Evolutionary conservation across 2,113 vertebrate genomes (phyloP), one percentile per base, ranked within the genome.

Genomic region (Cisticola juncidis): DNA sequence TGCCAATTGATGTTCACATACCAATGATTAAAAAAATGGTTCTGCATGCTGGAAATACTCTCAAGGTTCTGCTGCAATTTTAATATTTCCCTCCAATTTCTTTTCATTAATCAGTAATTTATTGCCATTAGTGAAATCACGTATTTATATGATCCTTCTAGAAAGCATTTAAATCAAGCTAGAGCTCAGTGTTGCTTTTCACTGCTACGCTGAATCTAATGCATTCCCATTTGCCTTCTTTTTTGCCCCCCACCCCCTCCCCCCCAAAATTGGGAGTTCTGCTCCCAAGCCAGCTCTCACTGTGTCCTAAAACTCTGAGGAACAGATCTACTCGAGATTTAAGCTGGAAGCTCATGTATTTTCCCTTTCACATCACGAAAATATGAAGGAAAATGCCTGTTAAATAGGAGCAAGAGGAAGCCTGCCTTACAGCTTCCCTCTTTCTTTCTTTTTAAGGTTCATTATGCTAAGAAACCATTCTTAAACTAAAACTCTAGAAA

Each of bases 361-460:
- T 91, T 48, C 85, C 80, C 53, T 95, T 97, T 90, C 70, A 94
- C 2, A 8, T 51, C 38, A 93, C 29, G 53, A 38, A 96, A 80
- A 86, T 48, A 84, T 10, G 35, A 96, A 95, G 58, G 45, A 93
- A 95, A 96, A 96, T 60, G 64, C n/a, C 76, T 92, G 36, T 83
- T 91, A 93, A 92, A 87, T 3, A 93, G 78, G 74, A 88, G n/a
- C 56, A 93, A 92, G 88, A 88, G 78, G 31, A 2, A 76, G 36
- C 33, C 48, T 74, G 89, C 72, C 94, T 96, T 83, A 94, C 54
- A 89, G 58, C 65, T 94, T 93, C 87, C 54, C 29, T 85, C 64
- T 71, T 88, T 58, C 76, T 40, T 57, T 73, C 64, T 93, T 91
- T 85, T 65, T 88, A 87, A 95, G 91, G 88, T 25, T 79, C 68